Evolutionary conservation across 2,113 vertebrate species (phyloP).

Genomic region (Chauna torquata): DNA sequence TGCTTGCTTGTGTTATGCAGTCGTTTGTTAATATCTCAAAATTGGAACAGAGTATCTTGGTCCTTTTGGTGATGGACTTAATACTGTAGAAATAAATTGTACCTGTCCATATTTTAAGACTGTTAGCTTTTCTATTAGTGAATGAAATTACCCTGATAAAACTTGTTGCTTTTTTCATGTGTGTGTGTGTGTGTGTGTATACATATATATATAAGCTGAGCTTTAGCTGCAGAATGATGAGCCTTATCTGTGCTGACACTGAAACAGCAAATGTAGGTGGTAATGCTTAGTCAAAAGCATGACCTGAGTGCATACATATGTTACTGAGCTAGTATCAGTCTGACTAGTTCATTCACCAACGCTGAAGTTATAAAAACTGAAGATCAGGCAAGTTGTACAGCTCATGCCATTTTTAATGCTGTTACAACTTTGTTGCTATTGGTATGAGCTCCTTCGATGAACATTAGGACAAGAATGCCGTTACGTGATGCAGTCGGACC

Average conservation of each 20-base stretch:
- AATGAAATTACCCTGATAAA: neutral
- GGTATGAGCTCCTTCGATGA: neutral
- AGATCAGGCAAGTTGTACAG: neutral
- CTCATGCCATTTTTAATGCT: neutral
- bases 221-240: neutral
- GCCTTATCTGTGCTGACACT: neutral
- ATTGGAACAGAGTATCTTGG: neutral
- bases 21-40: neutral
- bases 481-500: fast-evolving
- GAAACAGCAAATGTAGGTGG: neutral
- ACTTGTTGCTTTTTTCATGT: neutral
- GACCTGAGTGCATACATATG: fast-evolving
- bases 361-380: neutral
- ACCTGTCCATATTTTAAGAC: neutral
- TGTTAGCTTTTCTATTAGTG: neutral
- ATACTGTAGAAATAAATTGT: neutral
- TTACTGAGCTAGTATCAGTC: neutral
- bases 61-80: neutral
- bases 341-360: neutral
- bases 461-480: fast-evolving
- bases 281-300: neutral
- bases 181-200: too few relatives aligned
- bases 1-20: neutral
- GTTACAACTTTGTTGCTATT: neutral
- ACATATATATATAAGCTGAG: neutral